Percentiles rank a stretch among this genome's conserved stretches.
These are phyloP conservation scores for Odontesthes bonariensis DNA, from an alignment of 2,113 vertebrate species.

Conservation along the genomic window DNA sequence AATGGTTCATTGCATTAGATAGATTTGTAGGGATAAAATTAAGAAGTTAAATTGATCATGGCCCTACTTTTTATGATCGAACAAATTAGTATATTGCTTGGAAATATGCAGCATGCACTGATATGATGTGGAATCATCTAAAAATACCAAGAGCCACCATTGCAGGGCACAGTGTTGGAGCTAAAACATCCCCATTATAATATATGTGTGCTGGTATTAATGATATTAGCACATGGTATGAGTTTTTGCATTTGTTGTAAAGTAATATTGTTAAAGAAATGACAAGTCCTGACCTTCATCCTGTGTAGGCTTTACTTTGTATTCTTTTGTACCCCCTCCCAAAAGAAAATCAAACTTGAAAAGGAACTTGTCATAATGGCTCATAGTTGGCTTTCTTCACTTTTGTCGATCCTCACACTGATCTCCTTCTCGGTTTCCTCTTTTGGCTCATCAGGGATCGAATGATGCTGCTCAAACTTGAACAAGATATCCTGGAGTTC, in stretches of 20 bases:
- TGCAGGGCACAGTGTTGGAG: no score
- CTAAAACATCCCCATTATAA: no score
- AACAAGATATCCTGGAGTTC: conserved; percentile 99
- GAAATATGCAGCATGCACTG: no score
- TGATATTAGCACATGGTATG: no score
- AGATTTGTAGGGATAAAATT: no score
- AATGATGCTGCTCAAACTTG: conserved; percentile 99
- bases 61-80: no score
- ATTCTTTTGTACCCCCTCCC: not conserved
- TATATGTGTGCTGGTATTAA: no score
- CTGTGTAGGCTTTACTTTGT: not conserved
- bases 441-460: conserved; percentile 88
- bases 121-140: no score
- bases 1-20: no score
- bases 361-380: not conserved
- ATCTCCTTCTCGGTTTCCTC: conserved; percentile 26
- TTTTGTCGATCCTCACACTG: not conserved
- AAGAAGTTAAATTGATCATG: no score
- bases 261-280: not conserved
- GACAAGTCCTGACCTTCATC: not conserved
- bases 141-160: no score
- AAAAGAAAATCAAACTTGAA: not conserved
- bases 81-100: no score
- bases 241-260: not conserved
- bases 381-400: not conserved